Base-by-base conservation (phyloP, 2,113 vertebrate species). In the Climacteris rufus region DNA sequence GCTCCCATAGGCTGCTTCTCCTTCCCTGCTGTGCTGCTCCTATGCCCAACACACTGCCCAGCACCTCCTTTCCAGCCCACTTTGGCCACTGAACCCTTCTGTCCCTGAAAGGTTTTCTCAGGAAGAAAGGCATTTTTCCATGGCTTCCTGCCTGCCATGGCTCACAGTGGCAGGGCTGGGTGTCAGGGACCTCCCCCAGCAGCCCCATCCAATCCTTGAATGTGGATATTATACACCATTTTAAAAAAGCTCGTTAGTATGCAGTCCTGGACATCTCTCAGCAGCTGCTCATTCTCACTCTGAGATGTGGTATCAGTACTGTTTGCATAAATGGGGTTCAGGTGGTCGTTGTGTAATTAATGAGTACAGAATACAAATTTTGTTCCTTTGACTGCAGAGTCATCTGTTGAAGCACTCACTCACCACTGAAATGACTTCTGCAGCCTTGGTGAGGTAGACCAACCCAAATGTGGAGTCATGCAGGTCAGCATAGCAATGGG, bases 361-460 rank as follows among this genome's bases (percentile, higher is more conserved):
- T 33, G 31, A 20, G 7, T 30, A 6, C 0, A 0, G 57, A n/a
- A 28, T 7, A 31, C 2, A 35, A 10, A 35, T 53, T 42, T 70
- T 39, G 15, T 45, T 63, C 40, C 31, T 79, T 59, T 87, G 44
- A 25, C 75, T 70, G 31, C 24, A 27, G 23, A 9, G 7, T 69
- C 23, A 35, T 33, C 44, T 66, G 22, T 6, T 39, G 59, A 63
- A 70, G 18, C 8, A 9, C 15, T 69, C 24, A 28, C 30, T 70
- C 31, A 24, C 15, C 25, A 1, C 37, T 61, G 9, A 80, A 63
- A 59, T 39, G 10, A 39, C 12, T 80, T 75, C 37, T 86, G 35
- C 44, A 61, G 20, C 24, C 65, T 65, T 8, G 14, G 39, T 68
- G 27, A 39, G 50, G 6, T 4, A 77, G 27, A 33, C 8, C 44